These are phyloP conservation scores for Scolopax bukidnonensis DNA, from an alignment of 2,797 vertebrate species.

Conservation along the genomic window DNA sequence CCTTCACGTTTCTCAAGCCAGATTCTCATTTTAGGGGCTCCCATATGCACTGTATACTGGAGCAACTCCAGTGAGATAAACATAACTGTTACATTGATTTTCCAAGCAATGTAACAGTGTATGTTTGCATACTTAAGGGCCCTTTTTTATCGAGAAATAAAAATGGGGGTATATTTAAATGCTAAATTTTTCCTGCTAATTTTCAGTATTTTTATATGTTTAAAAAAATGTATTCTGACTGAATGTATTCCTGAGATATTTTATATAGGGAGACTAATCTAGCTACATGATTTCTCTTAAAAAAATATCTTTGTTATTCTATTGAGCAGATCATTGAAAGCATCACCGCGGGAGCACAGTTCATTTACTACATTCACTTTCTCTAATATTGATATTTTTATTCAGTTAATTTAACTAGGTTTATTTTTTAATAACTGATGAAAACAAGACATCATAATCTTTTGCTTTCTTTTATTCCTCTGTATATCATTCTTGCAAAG, in stretches of 20 bases:
- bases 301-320: neutral
- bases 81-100: slow-evolving; percentile 27
- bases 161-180: neutral
- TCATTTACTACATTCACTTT: neutral
- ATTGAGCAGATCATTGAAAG: neutral
- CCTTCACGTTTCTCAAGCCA: neutral
- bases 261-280: neutral
- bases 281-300: neutral
- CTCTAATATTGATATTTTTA: neutral
- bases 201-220: neutral
- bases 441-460: neutral
- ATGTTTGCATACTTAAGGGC: neutral
- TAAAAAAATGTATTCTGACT: neutral
- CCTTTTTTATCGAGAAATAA: neutral
- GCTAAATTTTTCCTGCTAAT: neutral
- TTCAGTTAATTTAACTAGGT: neutral
- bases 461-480: neutral
- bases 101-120: neutral
- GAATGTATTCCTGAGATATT: neutral
- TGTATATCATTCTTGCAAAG: neutral
- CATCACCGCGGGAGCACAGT: neutral
- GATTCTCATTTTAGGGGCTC: slow-evolving; percentile 22
- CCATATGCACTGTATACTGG: slow-evolving; percentile 17
- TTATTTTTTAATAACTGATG: neutral
- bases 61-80: slow-evolving; percentile 37